Evolutionary conservation across 2,797 vertebrate genomes (phyloP), one percentile per base, ranked within the genome.

Genomic region (Oreochromis mossambicus): DNA sequence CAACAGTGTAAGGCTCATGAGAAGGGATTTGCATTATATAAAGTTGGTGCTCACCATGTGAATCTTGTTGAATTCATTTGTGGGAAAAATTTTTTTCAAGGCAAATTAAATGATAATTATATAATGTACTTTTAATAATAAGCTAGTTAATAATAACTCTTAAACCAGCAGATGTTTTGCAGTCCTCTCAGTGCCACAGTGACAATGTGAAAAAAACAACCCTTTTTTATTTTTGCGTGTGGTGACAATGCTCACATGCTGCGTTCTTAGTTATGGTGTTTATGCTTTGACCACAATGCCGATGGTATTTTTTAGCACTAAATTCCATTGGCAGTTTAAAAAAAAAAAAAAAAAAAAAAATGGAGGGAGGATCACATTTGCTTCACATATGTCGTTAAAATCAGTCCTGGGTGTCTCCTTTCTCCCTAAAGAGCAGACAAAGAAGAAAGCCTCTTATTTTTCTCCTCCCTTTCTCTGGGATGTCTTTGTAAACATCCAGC

Each of bases 321-420:
- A 91, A 94, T 95, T 94, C 94, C 94, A 94, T 89, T 92, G 92
- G 83, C 89, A 92, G 92, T 83, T 80, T 21, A 13, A 66, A 68
- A 29, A 56, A 63, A 56, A 29, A 56, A 63, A 56, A n/a, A n/a
- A n/a, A n/a, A n/a, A 68, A 75, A 86, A 85, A 89, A 79, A 88
- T 79, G 79, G 81, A 89, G 92, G 91, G 92, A 92, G 92, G 92
- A 92, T 95, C 92, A 92, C 93, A 94, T 95, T 95, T 96, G 94
- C 88, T 94, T 92, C 91, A 91, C 94, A 95, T 89, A 94, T 95
- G 95, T 95, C 95, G 94, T 95, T 95, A 95, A 93, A 95, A 95
- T 87, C 89, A 78, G 89, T 91, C 86, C 89, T 94, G 91, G 92
- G 93, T 95, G 93, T 91, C 90, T 94, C 89, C 84, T 89, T 91